Conservation (phyloP, 2,113 vertebrate genomes). For the Varanus salvator region DNA sequence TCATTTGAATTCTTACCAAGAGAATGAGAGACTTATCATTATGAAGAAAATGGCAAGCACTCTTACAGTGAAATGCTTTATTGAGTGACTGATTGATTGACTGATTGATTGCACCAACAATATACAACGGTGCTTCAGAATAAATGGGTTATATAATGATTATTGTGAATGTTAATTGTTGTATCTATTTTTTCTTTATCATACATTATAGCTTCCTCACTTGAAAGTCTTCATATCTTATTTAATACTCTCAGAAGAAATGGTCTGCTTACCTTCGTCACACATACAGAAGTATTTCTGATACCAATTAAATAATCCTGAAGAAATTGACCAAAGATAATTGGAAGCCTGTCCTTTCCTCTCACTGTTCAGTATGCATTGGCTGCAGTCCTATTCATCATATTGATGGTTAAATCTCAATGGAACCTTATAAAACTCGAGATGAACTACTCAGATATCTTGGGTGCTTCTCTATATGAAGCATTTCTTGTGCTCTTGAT, state of each 20-base stretch:
- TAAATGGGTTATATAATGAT: not conserved
- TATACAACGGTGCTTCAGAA: not conserved
- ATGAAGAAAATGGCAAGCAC: not conserved
- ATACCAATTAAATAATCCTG: not conserved
- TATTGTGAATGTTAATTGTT: not conserved
- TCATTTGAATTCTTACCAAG: not conserved
- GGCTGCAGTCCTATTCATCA: not conserved
- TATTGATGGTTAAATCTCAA: not conserved
- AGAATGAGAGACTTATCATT: not conserved
- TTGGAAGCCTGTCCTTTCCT: not conserved
- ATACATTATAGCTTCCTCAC: not conserved
- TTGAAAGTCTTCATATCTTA: not conserved
- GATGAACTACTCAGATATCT: not conserved
- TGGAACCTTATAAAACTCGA: not conserved
- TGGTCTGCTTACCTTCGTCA: not conserved
- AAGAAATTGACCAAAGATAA: conserved; percentile 1
- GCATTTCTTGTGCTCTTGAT: too few species aligned
- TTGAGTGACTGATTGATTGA: not conserved
- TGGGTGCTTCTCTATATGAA: too few species aligned
- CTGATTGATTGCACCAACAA: not conserved
- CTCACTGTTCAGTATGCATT: not conserved
- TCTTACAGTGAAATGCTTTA: not conserved
- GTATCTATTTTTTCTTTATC: not conserved
- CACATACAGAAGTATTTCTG: not conserved
- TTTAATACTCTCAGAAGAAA: not conserved